Conservation (phyloP, 1,140 invertebrate species). For the Sarcophaga bullata region DNA sequence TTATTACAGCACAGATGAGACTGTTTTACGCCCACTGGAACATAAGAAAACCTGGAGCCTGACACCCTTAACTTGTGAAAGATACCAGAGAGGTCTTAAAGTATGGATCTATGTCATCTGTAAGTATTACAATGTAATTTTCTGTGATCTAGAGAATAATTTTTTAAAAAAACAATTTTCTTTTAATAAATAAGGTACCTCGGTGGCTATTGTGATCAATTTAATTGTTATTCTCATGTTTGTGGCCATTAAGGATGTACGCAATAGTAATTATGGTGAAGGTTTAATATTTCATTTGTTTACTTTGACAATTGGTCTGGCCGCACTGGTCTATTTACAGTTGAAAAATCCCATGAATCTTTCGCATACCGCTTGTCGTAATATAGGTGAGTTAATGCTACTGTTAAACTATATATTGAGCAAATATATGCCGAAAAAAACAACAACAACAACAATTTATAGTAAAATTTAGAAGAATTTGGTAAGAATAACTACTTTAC, state of each 20-base stretch:
- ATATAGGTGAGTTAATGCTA: constrained; percentile 50
- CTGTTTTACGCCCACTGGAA: constrained; percentile 57
- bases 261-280: constrained; percentile 58
- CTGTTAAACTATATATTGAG: no score
- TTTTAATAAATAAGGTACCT: constrained; percentile 46
- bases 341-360: constrained; percentile 60
- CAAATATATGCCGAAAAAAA: not conserved
- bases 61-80: constrained; percentile 57
- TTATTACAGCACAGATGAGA: constrained; percentile 57
- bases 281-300: constrained; percentile 59
- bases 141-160: not conserved
- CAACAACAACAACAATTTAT: no score
- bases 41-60: constrained; percentile 57
- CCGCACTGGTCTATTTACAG: constrained; percentile 54
- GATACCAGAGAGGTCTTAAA: constrained; percentile 57
- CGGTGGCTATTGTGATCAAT: constrained; percentile 58
- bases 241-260: constrained; percentile 51
- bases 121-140: constrained; percentile 41
- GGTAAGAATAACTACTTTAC: no score
- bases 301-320: constrained; percentile 50
- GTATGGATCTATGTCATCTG: constrained; percentile 63
- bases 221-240: constrained; percentile 54
- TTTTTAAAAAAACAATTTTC: not conserved
- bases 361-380: constrained; percentile 54
- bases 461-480: no score